Base-by-base conservation (phyloP, 2,797 vertebrate genomes). In the Tiaroga cobitis region DNA sequence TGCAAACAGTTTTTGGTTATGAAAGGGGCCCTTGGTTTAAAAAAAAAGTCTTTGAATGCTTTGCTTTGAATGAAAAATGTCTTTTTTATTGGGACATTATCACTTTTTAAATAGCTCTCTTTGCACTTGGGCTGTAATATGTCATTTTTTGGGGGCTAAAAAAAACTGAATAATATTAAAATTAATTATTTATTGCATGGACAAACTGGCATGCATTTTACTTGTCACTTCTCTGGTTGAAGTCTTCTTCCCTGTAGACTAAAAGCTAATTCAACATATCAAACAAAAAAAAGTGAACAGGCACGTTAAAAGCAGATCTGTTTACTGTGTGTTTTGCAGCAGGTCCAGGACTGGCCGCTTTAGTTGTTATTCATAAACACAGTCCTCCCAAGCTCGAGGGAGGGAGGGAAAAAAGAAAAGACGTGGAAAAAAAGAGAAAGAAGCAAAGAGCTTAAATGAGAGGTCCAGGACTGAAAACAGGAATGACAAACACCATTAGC, bases 401-500 rank as follows among this genome's bases (percentile, higher is more conserved):
- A 83, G 75, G 32, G 46, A 41, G 34, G 16, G 76, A 78, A 61
- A 83, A 79, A 83, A 77, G 46, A 80, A 29, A 29, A 29, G 49
- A 54, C 7, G 21, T 56, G 34, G 54, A 88, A 92, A 92, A 92
- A 94, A 93, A 96, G 93, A 94, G 34, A 78, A 80, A 61, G 61
- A 61, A 51, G 90, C 90, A 70, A 84, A 76, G 91, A 79, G 87
- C 92, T 39, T 88, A 87, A 92, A n/a, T n/a, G n/a, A n/a, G n/a
- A n/a, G n/a, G 92, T 90, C 93, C 92, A 92, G 88, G 80, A 90
- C 94, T 95, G 92, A 96, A 96, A 96, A 93, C 93, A 93, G 93
- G 94, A 93, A 95, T 96, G 96, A 97, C 96, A 97, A 96, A 95
- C 96, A 96, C 95, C 94, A 96, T 96, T 95, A 96, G 95, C 95